A percentile compares a stretch with the other conserved stretches of the same genome.
phyloP scores from a whole-genome alignment of 1,140 invertebrate species.

The Panulirus ornatus region DNA sequence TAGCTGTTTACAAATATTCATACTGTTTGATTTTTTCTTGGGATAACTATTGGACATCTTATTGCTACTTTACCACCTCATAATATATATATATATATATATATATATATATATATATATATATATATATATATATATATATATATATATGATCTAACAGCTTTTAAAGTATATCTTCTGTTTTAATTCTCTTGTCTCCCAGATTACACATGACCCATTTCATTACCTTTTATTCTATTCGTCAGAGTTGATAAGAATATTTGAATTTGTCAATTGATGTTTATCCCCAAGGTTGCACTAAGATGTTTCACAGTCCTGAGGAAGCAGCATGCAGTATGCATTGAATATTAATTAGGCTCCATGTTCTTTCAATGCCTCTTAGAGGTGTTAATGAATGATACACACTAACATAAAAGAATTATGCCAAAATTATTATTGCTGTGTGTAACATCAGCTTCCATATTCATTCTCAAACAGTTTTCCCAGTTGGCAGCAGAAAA shows the following conservation, averaged over 20 bases:
- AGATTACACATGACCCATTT: no score
- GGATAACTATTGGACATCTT: conserved; percentile 18
- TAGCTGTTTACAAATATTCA: conserved; percentile 20
- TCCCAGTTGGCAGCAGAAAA: background rate
- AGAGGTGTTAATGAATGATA: background rate
- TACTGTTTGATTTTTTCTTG: conserved; percentile 40
- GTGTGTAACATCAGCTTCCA: background rate
- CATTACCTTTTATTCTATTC: no score
- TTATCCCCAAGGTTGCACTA: conserved; percentile 34
- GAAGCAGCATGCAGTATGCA: conserved; percentile 42
- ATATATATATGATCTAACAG: no score
- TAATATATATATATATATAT: no score
- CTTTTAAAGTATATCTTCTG: no score
- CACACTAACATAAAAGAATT: background rate
- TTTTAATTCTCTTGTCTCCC: no score
- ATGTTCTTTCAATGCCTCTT: background rate
- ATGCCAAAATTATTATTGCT: background rate
- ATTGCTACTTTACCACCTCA: conserved; percentile 8
- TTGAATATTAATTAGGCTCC: background rate
- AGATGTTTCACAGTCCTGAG: conserved; percentile 32
- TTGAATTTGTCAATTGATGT: no score
- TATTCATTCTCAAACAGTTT: conserved; percentile 6
- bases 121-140: no score
- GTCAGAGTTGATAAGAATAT: no score
- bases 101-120: no score